These are phyloP conservation scores for Thalassophryne amazonica DNA, from an alignment of 2,797 vertebrate genomes.

Conservation along the genomic window DNA sequence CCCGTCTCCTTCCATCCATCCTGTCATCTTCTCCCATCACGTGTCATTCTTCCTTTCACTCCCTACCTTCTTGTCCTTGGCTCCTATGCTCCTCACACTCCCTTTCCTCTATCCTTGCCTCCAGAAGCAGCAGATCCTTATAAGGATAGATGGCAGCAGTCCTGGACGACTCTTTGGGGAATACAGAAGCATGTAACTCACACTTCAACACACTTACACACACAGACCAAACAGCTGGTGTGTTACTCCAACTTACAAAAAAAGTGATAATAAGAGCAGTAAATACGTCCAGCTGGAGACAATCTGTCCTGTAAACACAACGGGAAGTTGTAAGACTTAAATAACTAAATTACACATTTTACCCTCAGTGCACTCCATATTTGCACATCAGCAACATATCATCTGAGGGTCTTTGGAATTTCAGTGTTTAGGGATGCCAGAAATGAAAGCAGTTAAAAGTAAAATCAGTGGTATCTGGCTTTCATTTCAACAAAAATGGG, in stretches of 20 bases:
- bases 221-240: constrained; percentile 24
- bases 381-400: constrained; percentile 1
- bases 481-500: too few relatives aligned
- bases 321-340: constrained; percentile 8
- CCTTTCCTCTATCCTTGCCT: constrained; percentile 31
- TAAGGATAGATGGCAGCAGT: constrained; percentile 71
- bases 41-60: not conserved
- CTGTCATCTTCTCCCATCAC: not conserved
- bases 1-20: not conserved
- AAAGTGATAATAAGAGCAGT: constrained; percentile 7
- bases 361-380: not conserved
- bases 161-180: constrained; percentile 45
- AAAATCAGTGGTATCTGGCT: too few relatives aligned
- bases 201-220: constrained; percentile 14
- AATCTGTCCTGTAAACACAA: constrained; percentile 11
- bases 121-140: constrained; percentile 53
- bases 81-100: too few relatives aligned
- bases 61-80: too few relatives aligned
- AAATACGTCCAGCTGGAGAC: constrained; percentile 41
- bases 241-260: constrained; percentile 17
- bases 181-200: constrained; percentile 66
- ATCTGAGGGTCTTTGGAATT: not conserved
- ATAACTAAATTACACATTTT: constrained; percentile 1
- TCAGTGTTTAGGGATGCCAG: not conserved
- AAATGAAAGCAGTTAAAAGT: too few relatives aligned